A percentile compares a stretch with the other conserved stretches of the same genome.
Conservation (phyloP, 2,113 vertebrate species). For the Cheilinus undulatus region DNA sequence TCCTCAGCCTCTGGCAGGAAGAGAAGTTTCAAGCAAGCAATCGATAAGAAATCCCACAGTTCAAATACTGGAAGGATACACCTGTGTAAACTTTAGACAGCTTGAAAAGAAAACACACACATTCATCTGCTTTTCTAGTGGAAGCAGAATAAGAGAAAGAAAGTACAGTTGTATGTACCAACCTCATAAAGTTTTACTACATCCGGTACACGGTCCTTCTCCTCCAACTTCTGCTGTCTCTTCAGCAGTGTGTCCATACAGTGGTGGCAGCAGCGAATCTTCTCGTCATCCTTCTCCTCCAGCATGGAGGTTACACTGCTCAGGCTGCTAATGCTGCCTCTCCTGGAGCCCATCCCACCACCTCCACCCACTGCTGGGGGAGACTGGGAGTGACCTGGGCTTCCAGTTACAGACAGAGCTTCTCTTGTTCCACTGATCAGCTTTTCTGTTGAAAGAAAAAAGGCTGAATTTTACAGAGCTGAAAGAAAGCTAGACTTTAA, state of each 20-base stretch:
- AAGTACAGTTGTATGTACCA: not conserved
- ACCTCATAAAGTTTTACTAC: conserved; percentile 95
- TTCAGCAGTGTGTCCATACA: conserved; percentile 93
- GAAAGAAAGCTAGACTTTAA: not conserved
- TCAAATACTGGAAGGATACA: too few relatives aligned
- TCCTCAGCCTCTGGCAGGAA: conserved; percentile 89
- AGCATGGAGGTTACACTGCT: conserved; percentile 93
- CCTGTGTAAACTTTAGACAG: too few relatives aligned
- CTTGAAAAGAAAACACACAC: too few relatives aligned
- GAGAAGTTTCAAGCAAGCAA: conserved; percentile 35
- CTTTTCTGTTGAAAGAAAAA: conserved; percentile 83
- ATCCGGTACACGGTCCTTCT: conserved; percentile 89
- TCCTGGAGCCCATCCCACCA: conserved; percentile 87
- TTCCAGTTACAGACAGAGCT: conserved; percentile 85
- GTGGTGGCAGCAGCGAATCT: conserved; percentile 93
- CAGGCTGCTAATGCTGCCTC: conserved; percentile 92
- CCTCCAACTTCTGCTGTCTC: conserved; percentile 93
- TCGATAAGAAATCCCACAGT: too few relatives aligned
- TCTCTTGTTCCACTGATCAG: conserved; percentile 92
- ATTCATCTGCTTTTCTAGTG: not conserved
- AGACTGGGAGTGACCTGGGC: conserved; percentile 83
- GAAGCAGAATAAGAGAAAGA: not conserved
- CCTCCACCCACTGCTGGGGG: conserved; percentile 57
- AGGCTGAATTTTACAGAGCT: not conserved
- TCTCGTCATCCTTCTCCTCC: conserved; percentile 95